A percentile compares a stretch with the other conserved stretches of the same genome.
Evolutionary conservation across 92 coral and sea anemone species (phyloP).

Genomic region (Isaurus tuberculatus): DNA sequence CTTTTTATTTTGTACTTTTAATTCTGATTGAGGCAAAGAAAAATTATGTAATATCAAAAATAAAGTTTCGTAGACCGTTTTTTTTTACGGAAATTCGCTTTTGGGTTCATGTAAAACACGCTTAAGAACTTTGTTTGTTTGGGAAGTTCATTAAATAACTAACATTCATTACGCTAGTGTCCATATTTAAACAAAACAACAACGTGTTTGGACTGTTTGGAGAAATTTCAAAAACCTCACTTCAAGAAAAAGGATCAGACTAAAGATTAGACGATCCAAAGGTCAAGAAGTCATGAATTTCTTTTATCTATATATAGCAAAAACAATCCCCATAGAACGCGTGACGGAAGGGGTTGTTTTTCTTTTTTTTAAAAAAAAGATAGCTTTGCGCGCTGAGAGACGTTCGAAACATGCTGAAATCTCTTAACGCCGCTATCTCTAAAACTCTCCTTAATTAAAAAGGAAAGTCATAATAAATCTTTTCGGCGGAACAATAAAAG

Average conservation of each 20-base stretch:
- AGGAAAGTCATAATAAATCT: slow-evolving; percentile 24
- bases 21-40: too few relatives aligned
- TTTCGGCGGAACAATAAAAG: slow-evolving; percentile 44
- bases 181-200: neutral
- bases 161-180: slow-evolving; percentile 12
- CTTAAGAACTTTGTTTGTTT: slow-evolving; percentile 15
- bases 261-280: neutral
- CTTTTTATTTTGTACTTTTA: too few relatives aligned
- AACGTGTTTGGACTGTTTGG: neutral
- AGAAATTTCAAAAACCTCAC: neutral
- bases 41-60: too few relatives aligned
- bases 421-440: slow-evolving; percentile 35
- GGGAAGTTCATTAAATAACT: slow-evolving; percentile 10
- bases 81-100: neutral
- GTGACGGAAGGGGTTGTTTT: neutral
- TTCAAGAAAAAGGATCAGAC: neutral
- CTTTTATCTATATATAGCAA: neutral
- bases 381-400: slow-evolving; percentile 5
- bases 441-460: slow-evolving; percentile 32
- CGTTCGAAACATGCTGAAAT: neutral
- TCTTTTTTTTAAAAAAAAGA: too few relatives aligned
- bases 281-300: slow-evolving; percentile 30
- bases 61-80: neutral
- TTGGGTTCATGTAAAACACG: neutral
- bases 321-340: neutral